Evolutionary conservation across 1,140 invertebrate genomes (phyloP).

Genomic region (Brachystomella parvula): DNA sequence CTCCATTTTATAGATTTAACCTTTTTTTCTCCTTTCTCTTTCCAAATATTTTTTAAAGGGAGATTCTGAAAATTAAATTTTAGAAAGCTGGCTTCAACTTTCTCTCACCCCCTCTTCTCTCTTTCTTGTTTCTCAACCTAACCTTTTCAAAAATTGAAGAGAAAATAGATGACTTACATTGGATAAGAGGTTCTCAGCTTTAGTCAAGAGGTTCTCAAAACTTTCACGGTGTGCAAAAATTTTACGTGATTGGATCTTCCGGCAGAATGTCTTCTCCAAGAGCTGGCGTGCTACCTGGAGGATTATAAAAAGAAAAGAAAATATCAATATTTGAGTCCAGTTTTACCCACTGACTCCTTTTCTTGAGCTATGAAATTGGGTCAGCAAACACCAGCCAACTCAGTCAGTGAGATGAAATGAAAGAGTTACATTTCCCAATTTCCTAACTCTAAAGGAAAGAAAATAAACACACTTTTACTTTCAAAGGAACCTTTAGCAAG

Average conservation of each 20-base stretch:
- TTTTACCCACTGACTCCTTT: background rate
- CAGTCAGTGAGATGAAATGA: background rate
- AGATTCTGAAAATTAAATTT: too few species aligned
- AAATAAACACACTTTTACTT: constrained; percentile 1
- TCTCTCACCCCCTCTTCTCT: too few species aligned
- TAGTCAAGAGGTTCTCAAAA: constrained; percentile 78
- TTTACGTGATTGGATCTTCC: constrained; percentile 87
- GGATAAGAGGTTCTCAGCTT: constrained; percentile 78
- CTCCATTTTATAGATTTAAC: too few species aligned
- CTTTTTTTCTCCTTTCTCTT: too few species aligned
- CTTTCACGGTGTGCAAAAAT: constrained; percentile 82
- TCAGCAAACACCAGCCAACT: background rate
- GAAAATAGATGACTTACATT: constrained; percentile 54
- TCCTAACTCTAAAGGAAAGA: background rate
- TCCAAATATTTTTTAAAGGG: too few species aligned
- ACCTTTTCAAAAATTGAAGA: too few species aligned
- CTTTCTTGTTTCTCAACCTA: too few species aligned
- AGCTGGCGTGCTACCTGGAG: constrained; percentile 67
- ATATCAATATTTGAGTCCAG: constrained; percentile 1
- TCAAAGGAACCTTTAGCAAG: too few species aligned
- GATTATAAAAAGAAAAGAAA: background rate
- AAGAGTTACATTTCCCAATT: too few species aligned
- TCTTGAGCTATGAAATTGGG: background rate
- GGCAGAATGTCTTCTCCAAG: constrained; percentile 78
- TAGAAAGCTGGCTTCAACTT: too few species aligned